These are phyloP conservation scores for Prunella strophiata DNA, from an alignment of 2,797 vertebrate species.

Conservation along the genomic window DNA sequence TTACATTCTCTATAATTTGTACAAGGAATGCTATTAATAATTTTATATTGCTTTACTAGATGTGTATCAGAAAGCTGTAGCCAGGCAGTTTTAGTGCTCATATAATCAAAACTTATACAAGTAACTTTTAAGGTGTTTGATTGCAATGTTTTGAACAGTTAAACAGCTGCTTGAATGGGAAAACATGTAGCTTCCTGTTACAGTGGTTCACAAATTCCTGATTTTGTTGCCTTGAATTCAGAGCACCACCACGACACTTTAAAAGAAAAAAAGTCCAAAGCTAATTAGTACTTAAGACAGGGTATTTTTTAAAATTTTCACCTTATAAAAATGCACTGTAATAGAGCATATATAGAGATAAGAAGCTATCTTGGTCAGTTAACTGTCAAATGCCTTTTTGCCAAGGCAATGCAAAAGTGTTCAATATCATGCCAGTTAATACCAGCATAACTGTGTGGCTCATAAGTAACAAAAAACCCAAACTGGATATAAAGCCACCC, in stretches of 20 bases:
- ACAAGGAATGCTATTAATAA: not conserved
- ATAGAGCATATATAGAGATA: not conserved
- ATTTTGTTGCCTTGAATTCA: slow-evolving; percentile 33
- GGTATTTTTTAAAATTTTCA: not conserved
- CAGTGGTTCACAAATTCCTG: not conserved
- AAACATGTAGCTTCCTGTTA: not conserved
- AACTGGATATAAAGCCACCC: slow-evolving; percentile 1
- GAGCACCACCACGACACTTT: not conserved
- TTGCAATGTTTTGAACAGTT: not conserved
- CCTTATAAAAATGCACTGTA: not conserved
- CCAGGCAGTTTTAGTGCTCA: not conserved
- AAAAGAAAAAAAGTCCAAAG: not conserved
- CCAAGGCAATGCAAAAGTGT: not conserved
- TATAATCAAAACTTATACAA: not conserved
- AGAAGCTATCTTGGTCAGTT: not conserved
- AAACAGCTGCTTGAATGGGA: not conserved
- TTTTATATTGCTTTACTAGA: not conserved
- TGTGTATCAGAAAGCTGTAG: not conserved
- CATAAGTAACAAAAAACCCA: not conserved
- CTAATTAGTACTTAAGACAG: not conserved
- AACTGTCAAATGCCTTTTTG: not conserved
- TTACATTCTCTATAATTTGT: not conserved
- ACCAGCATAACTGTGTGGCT: not conserved
- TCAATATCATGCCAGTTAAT: not conserved
- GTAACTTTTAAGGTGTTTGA: not conserved